These are phyloP conservation scores for Ameiurus melas DNA, from an alignment of 2,113 vertebrate species.

Conservation along the genomic window DNA sequence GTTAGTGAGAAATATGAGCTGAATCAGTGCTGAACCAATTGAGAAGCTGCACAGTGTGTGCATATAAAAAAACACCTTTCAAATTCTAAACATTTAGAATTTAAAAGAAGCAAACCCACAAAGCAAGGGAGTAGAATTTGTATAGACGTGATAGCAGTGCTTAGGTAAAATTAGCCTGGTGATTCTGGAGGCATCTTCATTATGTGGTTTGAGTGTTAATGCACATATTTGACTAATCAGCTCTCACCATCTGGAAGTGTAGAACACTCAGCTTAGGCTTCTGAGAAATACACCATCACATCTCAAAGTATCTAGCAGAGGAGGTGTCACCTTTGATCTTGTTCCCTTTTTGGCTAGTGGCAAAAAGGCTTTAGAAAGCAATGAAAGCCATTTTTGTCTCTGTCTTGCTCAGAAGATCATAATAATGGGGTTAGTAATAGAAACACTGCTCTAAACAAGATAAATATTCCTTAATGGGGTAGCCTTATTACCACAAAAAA, in stretches of 20 bases:
- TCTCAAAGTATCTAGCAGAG: slow-evolving; percentile 60
- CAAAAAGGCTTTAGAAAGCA: slow-evolving; percentile 1
- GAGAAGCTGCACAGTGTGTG: neutral
- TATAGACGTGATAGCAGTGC: neutral
- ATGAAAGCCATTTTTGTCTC: slow-evolving; percentile 28
- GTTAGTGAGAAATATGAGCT: slow-evolving; percentile 1
- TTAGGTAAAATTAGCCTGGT: slow-evolving; percentile 25
- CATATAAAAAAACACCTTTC: neutral
- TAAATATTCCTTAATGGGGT: neutral
- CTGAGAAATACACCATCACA: slow-evolving; percentile 54
- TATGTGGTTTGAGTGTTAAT: slow-evolving; percentile 65
- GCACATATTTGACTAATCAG: slow-evolving; percentile 73
- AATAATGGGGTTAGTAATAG: neutral
- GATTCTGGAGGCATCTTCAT: slow-evolving; percentile 55
- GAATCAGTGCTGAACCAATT: slow-evolving; percentile 4
- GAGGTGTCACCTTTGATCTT: slow-evolving; percentile 29
- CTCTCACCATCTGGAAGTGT: slow-evolving; percentile 67
- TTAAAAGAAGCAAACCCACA: neutral
- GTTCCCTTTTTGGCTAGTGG: slow-evolving; percentile 12
- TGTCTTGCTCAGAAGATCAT: slow-evolving; percentile 1
- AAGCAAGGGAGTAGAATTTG: neutral
- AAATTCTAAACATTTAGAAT: neutral
- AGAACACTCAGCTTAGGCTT: slow-evolving; percentile 3
- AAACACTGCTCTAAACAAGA: neutral
- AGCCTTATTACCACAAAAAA: neutral